A percentile compares a stretch with the other conserved stretches of the same genome.
These are phyloP conservation scores for Acanthopleura granulata DNA, from an alignment of 2,888 invertebrate genomes.

Conservation along the genomic window DNA sequence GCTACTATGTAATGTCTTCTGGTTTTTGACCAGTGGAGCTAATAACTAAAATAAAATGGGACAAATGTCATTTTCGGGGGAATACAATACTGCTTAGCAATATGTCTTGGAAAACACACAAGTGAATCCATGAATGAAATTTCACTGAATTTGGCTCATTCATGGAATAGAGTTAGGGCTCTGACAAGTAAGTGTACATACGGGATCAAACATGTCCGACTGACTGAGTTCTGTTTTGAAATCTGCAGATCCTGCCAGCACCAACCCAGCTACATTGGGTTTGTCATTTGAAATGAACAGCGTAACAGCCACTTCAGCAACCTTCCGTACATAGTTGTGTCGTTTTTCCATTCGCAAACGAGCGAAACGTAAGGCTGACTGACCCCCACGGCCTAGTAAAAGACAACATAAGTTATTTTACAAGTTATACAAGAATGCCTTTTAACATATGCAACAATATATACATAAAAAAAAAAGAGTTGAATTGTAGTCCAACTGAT, in stretches of 20 bases:
- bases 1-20: too few relatives aligned
- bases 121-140: too few relatives aligned
- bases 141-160: too few relatives aligned
- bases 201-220: slow-evolving; percentile 99
- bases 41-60: too few relatives aligned
- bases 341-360: slow-evolving; percentile 99
- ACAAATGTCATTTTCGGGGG: too few relatives aligned
- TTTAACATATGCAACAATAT: too few relatives aligned
- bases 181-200: slow-evolving; percentile 67
- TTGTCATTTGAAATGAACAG: slow-evolving; percentile 98
- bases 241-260: slow-evolving; percentile 98
- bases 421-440: background rate
- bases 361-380: slow-evolving; percentile 99
- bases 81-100: too few relatives aligned
- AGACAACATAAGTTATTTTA: background rate
- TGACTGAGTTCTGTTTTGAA: slow-evolving; percentile 99
- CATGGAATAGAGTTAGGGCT: background rate
- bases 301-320: slow-evolving; percentile 96
- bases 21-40: too few relatives aligned
- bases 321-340: slow-evolving; percentile 99
- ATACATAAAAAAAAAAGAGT: too few relatives aligned
- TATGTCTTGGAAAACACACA: too few relatives aligned
- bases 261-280: slow-evolving; percentile 96
- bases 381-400: slow-evolving; percentile 89
- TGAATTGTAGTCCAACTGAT: too few relatives aligned